phyloP scores from a whole-genome alignment of 92 coral and sea anemone species.

The Zoanthus sansibaricus region DNA sequence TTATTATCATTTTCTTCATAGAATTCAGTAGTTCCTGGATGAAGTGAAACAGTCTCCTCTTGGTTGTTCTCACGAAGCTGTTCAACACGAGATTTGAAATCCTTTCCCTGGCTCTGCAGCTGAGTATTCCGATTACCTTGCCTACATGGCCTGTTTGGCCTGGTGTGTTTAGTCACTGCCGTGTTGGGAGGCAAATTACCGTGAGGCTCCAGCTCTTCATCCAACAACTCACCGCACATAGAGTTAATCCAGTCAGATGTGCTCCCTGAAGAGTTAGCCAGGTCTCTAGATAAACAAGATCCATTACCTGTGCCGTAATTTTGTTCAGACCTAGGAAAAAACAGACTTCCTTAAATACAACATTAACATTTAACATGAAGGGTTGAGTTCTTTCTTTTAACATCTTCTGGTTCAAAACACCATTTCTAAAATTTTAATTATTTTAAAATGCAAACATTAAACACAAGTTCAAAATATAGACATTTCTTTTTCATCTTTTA shows the following conservation, averaged over 20 bases:
- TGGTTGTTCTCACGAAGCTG: background rate
- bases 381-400: background rate
- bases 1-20: conserved; percentile 18
- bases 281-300: background rate
- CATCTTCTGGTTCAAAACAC: background rate
- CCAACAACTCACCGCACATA: background rate
- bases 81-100: too few relatives aligned
- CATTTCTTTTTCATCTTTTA: too few relatives aligned
- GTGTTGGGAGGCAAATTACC: background rate
- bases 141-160: background rate
- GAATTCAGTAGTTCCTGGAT: background rate
- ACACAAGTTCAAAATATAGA: too few relatives aligned
- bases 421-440: background rate
- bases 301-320: background rate
- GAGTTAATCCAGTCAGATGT: background rate
- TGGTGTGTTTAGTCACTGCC: background rate
- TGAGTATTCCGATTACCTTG: too few relatives aligned
- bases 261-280: background rate
- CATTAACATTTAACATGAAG: background rate
- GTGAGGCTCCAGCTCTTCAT: conserved; percentile 7
- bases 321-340: background rate
- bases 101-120: too few relatives aligned
- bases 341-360: background rate
- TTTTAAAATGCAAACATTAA: too few relatives aligned
- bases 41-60: conserved; percentile 10